Percentiles rank a stretch among this genome's conserved stretches.
Conservation (phyloP, 2,113 vertebrate species). For the Myotis davidii region DNA sequence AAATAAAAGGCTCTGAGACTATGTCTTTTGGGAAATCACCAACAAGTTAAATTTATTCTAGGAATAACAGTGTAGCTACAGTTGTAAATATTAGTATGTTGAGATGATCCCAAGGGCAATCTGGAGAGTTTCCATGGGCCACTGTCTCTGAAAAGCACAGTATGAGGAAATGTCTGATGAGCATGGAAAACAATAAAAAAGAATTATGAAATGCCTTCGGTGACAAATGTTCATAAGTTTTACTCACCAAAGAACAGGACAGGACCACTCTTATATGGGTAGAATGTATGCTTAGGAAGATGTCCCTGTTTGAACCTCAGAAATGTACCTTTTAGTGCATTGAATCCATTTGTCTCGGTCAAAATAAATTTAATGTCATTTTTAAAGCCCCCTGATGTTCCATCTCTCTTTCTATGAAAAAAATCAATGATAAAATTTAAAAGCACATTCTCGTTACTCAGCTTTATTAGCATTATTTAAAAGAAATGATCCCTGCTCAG, state of each 20-base stretch:
- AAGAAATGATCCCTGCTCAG: neutral
- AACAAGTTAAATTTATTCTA: neutral
- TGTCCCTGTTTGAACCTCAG: neutral
- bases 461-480: neutral
- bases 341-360: neutral
- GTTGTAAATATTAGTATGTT: neutral
- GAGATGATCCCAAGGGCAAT: slow-evolving; percentile 26
- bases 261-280: neutral
- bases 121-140: neutral
- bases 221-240: neutral
- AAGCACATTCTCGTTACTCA: neutral
- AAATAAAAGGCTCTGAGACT: neutral
- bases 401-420: neutral
- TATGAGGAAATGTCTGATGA: slow-evolving; percentile 26
- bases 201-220: slow-evolving; percentile 15
- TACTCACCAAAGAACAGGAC: neutral
- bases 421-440: slow-evolving; percentile 3
- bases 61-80: neutral
- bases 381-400: neutral
- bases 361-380: neutral
- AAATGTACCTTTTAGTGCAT: neutral
- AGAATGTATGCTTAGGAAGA: neutral
- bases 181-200: slow-evolving; percentile 9
- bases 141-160: neutral
- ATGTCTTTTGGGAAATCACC: neutral